Base-by-base conservation (phyloP, 2,113 vertebrate genomes). In the Calyptommatus sinebrachiatus region DNA sequence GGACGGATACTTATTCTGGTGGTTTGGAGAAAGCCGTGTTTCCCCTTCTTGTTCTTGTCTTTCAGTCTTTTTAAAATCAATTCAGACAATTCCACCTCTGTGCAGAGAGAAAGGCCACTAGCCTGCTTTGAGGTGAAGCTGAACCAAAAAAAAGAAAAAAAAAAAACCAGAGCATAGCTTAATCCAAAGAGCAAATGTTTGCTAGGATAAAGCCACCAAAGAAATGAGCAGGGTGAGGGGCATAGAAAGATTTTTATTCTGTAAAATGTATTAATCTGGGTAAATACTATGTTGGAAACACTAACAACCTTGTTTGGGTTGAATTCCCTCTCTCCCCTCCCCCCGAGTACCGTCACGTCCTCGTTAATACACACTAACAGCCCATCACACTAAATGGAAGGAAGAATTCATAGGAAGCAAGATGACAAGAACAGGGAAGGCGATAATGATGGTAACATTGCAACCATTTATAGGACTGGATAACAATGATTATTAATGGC, bases 141-240 rank as follows among this genome's bases (percentile, higher is more conserved):
- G 82, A 72, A 88, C 87, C 45, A 73, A 78, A 89, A 87, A 84
- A 85, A 87, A 41, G n/a, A n/a, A 24, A 22, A 1, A 16, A 24
- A 6, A 62, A 8, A 85, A 87, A 86, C 89, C 82, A 80, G 89
- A 91, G 89, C 85, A 77, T 85, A 6, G 61, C 79, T 91, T 91
- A 90, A 93, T 92, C 90, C 12, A 0, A 87, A 92, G 86, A 87
- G 88, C 84, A 93, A 93, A 93, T 8, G 82, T 91, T 91, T 89
- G 84, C 84, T 76, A 76, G 83, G 84, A 88, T 84, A 91, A 89
- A 90, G 81, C 85, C 88, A 90, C 92, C 45, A 0, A 78, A 57
- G 53, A 57, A 57, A 18, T 18, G 53, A 57, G 53, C 12, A 18
- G 53, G 53, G 12, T 12, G 53, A 16, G 16, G 53, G 53, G 18